Conservation (phyloP, 2,113 vertebrate species). For the Forbesichthys agassizii region DNA sequence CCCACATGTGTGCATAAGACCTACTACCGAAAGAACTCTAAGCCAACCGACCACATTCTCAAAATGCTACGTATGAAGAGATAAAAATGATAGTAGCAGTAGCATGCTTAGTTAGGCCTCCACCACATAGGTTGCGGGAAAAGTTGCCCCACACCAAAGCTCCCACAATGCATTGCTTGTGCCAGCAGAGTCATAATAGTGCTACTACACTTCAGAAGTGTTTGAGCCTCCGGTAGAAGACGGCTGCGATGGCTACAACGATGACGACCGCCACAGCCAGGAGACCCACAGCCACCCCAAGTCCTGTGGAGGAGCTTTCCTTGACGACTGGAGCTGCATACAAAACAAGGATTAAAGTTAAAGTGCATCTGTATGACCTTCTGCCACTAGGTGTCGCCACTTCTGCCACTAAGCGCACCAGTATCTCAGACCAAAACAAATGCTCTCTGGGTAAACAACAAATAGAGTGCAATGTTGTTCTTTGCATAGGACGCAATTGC, state of each 20-base stretch:
- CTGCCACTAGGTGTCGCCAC: not conserved
- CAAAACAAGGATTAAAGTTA: slow-evolving; percentile 4
- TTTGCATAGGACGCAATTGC: too few species aligned
- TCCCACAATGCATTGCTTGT: not conserved
- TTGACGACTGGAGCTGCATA: slow-evolving; percentile 5
- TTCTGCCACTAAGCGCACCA: too few species aligned
- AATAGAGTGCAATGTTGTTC: too few species aligned
- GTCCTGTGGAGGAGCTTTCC: slow-evolving; percentile 42
- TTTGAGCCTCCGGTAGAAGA: slow-evolving; percentile 58
- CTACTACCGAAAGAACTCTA: slow-evolving; percentile 2
- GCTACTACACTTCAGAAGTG: not conserved
- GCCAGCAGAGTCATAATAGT: not conserved
- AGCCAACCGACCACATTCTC: not conserved
- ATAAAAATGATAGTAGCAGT: not conserved
- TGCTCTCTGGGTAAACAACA: too few species aligned
- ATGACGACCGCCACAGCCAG: slow-evolving; percentile 53
- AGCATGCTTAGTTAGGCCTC: not conserved
- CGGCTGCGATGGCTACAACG: slow-evolving; percentile 33
- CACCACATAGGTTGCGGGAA: not conserved
- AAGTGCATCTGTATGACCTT: too few species aligned
- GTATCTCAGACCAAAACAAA: too few species aligned
- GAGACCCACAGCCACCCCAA: slow-evolving; percentile 64
- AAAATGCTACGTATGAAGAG: not conserved
- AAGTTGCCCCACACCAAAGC: not conserved
- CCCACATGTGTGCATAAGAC: not conserved